Conservation (phyloP, 2,888 invertebrate species). For the Capitulum mitella region DNA sequence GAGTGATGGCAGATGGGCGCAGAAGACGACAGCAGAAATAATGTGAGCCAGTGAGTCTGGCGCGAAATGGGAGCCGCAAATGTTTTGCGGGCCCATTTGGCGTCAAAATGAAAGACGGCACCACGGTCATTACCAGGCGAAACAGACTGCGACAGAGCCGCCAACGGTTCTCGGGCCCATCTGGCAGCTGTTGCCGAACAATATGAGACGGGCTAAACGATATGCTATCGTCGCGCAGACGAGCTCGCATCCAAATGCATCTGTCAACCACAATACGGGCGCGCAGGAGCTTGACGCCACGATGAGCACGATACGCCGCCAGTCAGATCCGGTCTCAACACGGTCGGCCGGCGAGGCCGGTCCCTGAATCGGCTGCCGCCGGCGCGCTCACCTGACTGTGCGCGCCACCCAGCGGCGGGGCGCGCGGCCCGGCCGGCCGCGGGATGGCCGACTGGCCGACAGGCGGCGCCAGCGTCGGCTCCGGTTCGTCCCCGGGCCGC, state of each 20-base stretch:
- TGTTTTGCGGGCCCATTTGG: background rate
- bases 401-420: slow-evolving; percentile 14
- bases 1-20: background rate
- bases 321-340: no score
- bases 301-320: no score
- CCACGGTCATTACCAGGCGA: background rate
- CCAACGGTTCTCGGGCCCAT: background rate
- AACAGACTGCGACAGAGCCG: background rate
- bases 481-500: background rate
- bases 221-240: no score
- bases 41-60: background rate
- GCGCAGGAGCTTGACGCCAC: no score
- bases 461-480: background rate
- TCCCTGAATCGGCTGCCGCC: slow-evolving; percentile 47
- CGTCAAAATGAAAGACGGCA: background rate
- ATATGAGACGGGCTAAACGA: no score
- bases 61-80: background rate
- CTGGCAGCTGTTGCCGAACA: background rate
- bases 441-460: background rate
- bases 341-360: no score
- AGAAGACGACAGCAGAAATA: background rate
- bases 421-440: background rate
- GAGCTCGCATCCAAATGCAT: no score
- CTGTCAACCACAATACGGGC: no score
- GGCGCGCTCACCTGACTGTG: slow-evolving; percentile 51